Conservation (phyloP, 1,140 invertebrate species). For the Hycleus phaleratus region DNA sequence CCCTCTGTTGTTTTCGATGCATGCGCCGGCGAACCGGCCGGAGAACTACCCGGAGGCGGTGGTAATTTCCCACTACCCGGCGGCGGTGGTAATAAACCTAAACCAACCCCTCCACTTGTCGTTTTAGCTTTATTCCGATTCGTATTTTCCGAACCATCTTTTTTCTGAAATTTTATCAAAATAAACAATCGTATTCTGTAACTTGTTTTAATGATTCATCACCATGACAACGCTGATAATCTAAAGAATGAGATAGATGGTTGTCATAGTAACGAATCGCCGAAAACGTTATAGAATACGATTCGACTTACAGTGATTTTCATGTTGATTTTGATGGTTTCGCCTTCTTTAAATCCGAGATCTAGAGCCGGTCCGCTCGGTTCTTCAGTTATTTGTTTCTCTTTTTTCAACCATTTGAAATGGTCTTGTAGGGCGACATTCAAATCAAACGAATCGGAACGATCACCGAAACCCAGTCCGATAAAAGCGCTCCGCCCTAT, state of each 20-base stretch:
- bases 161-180: conserved; percentile 57
- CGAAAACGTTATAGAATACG: background rate
- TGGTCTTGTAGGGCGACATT: conserved; percentile 98
- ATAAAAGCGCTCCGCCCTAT: conserved; percentile 91
- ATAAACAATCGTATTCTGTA: background rate
- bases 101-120: conserved; percentile 35
- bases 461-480: conserved; percentile 93
- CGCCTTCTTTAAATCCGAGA: conserved; percentile 96
- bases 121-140: conserved; percentile 38
- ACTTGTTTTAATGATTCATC: no score
- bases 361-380: conserved; percentile 79
- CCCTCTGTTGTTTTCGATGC: conserved; percentile 42
- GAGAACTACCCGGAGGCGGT: conserved; percentile 59
- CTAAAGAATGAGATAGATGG: no score
- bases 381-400: conserved; percentile 79
- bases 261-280: no score
- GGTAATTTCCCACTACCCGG: conserved; percentile 61
- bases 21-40: conserved; percentile 46
- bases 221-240: no score
- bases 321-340: conserved; percentile 98
- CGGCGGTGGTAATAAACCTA: conserved; percentile 71
- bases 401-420: conserved; percentile 94
- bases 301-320: conserved; percentile 77
- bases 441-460: conserved; percentile 98
- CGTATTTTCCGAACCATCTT: conserved; percentile 65